These are phyloP conservation scores for Drosophila pegasa DNA, from an alignment of 2,888 invertebrate species.

Conservation along the genomic window DNA sequence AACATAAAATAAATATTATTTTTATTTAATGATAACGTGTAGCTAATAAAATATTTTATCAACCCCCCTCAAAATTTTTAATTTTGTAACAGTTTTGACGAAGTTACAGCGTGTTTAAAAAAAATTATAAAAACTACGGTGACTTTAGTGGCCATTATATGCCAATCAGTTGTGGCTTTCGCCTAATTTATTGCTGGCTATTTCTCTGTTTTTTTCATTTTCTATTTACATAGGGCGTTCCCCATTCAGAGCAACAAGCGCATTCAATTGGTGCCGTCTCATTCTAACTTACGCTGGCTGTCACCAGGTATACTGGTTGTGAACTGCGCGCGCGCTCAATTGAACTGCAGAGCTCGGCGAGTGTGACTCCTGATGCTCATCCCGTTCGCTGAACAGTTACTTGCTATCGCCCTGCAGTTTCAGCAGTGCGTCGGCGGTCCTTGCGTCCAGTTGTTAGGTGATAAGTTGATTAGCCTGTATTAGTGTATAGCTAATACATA, in stretches of 20 bases:
- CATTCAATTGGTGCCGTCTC: slow-evolving; percentile 10
- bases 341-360: slow-evolving; percentile 19
- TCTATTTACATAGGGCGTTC: slow-evolving; percentile 41
- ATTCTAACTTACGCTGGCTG: slow-evolving; percentile 20
- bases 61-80: too few relatives aligned
- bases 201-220: slow-evolving; percentile 34
- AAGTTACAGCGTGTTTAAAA: too few relatives aligned
- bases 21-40: too few relatives aligned
- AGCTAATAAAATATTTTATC: too few relatives aligned
- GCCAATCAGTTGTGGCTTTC: slow-evolving; percentile 31
- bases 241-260: slow-evolving; percentile 20
- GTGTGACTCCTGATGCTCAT: slow-evolving; percentile 24
- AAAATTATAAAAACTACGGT: too few relatives aligned
- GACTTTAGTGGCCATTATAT: too few relatives aligned
- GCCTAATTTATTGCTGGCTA: slow-evolving; percentile 32
- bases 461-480: slow-evolving; percentile 33
- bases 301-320: slow-evolving; percentile 18
- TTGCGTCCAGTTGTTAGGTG: slow-evolving; percentile 46
- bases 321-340: slow-evolving; percentile 54
- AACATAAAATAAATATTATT: too few relatives aligned
- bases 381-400: slow-evolving; percentile 65
- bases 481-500: slow-evolving; percentile 10
- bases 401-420: slow-evolving; percentile 55
- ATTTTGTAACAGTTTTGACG: too few relatives aligned
- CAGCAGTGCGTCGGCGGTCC: slow-evolving; percentile 49